A percentile compares a stretch with the other conserved stretches of the same genome.
These are phyloP conservation scores for Pachyramphus minor DNA, from an alignment of 2,113 vertebrate genomes.

Conservation along the genomic window DNA sequence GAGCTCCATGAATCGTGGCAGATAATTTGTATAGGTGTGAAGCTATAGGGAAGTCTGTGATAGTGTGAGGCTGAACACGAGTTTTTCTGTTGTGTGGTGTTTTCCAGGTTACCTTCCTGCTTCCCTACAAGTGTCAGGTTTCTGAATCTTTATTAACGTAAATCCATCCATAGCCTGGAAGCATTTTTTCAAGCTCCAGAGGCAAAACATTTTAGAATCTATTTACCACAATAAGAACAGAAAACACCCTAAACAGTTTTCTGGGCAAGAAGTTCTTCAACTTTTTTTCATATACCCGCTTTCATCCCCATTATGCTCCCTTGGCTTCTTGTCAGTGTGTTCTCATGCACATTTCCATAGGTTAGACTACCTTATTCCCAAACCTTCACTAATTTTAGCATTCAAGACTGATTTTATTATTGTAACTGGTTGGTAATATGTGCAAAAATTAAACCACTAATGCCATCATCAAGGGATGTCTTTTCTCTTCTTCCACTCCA, in stretches of 20 bases:
- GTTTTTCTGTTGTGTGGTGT: not conserved
- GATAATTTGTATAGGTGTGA: constrained; percentile 27
- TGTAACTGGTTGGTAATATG: not conserved
- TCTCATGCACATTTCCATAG: not conserved
- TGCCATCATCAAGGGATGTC: not conserved
- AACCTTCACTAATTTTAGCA: not conserved
- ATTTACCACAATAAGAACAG: not conserved
- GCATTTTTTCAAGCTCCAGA: not conserved
- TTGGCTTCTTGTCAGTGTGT: not conserved
- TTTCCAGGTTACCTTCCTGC: not conserved
- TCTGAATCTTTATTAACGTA: not conserved
- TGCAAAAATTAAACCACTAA: not conserved
- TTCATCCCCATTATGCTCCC: not conserved
- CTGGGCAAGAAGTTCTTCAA: not conserved
- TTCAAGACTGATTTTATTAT: not conserved
- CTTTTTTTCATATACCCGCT: not conserved
- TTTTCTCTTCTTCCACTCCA: not conserved
- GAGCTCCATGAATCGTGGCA: constrained; percentile 36
- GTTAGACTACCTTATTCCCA: not conserved
- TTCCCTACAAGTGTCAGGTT: not conserved
- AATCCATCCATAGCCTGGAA: not conserved
- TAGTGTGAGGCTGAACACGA: not conserved
- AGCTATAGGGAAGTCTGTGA: not conserved
- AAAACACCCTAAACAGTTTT: not conserved
- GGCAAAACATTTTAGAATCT: not conserved